Percentiles rank a stretch among this genome's conserved stretches.
phyloP scores from a whole-genome alignment of 2,888 invertebrate species.

The Lithophane ornitopus region DNA sequence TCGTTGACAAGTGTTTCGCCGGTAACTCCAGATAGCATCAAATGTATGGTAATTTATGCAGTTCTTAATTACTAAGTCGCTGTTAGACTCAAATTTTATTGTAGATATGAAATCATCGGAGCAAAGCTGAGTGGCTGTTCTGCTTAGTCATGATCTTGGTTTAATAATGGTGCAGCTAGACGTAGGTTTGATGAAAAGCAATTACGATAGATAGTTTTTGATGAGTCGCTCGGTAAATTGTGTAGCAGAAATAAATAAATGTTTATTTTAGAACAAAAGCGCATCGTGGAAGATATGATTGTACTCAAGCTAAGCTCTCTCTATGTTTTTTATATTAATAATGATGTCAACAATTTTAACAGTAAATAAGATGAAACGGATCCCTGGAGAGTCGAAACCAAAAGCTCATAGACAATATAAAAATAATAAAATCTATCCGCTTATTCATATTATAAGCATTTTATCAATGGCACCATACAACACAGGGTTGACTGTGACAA shows the following conservation, averaged over 20 bases:
- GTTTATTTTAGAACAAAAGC: constrained; percentile 7
- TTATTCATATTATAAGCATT: constrained; percentile 47
- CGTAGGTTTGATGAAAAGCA: constrained; percentile 29
- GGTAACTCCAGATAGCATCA: constrained; percentile 71
- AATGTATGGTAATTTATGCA: constrained; percentile 75
- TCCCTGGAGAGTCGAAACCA: not conserved
- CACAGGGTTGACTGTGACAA: constrained; percentile 68
- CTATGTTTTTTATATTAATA: not conserved
- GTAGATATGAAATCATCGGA: constrained; percentile 59
- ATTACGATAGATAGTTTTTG: constrained; percentile 31
- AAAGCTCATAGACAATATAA: constrained; percentile 8
- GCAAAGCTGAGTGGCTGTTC: constrained; percentile 36
- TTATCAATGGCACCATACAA: constrained; percentile 60
- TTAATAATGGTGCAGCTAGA: constrained; percentile 47
- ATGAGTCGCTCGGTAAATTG: constrained; percentile 10
- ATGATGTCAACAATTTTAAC: not conserved
- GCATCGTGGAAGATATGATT: too few species aligned
- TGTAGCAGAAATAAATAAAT: constrained; percentile 6
- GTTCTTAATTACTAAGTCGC: constrained; percentile 72
- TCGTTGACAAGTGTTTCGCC: constrained; percentile 70
- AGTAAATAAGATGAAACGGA: not conserved
- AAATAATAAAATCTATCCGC: constrained; percentile 47
- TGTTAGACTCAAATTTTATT: constrained; percentile 58
- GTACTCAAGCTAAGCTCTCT: too few species aligned
- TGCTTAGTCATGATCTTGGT: constrained; percentile 51